A percentile compares a stretch with the other conserved stretches of the same genome.
Evolutionary conservation across 1,140 invertebrate species (phyloP).

Genomic region (Artemia franciscana): DNA sequence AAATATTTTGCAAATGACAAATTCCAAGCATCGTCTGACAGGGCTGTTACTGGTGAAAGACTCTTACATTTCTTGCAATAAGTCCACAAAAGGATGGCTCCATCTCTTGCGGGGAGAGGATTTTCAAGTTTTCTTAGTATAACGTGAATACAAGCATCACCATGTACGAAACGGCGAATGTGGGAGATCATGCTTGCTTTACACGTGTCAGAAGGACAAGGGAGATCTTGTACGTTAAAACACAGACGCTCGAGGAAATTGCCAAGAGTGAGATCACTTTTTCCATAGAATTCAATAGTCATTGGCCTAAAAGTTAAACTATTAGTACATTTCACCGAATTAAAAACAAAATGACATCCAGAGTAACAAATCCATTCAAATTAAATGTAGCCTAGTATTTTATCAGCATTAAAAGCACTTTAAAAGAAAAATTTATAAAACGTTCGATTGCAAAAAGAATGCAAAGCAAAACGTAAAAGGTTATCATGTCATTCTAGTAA

Average conservation of each 20-base stretch:
- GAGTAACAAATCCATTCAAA: no score
- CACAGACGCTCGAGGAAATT: constrained; percentile 82
- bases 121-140: constrained; percentile 28
- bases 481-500: no score
- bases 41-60: constrained; percentile 40
- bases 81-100: constrained; percentile 62
- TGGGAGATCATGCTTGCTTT: constrained; percentile 47
- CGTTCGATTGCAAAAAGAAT: no score
- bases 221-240: constrained; percentile 45
- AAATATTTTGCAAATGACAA: constrained; percentile 76
- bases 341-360: no score
- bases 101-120: constrained; percentile 13
- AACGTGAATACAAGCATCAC: constrained; percentile 45
- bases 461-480: no score
- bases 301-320: constrained; percentile 37
- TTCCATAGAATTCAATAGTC: constrained; percentile 82
- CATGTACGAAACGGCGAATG: constrained; percentile 56
- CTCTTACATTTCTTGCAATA: constrained; percentile 51
- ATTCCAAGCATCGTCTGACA: constrained; percentile 56
- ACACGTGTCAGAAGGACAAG: constrained; percentile 41
- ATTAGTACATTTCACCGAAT: no score
- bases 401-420: no score
- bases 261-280: constrained; percentile 80
- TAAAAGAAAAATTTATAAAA: no score
- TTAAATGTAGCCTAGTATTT: no score